A percentile compares a stretch with the other conserved stretches of the same genome.
Evolutionary conservation across 2,113 vertebrate genomes (phyloP).

Genomic region (Melanostigma gelatinosum): DNA sequence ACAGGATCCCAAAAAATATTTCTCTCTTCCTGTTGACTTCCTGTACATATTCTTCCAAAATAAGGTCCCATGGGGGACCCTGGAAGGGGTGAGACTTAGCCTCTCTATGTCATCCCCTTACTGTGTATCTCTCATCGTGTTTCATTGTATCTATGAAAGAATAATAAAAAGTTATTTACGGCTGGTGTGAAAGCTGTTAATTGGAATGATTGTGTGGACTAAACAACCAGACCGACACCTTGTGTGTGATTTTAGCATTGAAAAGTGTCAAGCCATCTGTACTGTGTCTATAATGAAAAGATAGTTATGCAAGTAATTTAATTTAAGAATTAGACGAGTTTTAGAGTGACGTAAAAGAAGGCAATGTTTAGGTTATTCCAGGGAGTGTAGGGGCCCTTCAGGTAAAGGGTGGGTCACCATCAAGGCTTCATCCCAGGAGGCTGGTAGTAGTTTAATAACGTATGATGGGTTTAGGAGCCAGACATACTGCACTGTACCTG

Average conservation of each 20-base stretch:
- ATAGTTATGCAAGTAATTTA: neutral
- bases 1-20: no score
- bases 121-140: neutral
- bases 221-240: neutral
- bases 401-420: no score
- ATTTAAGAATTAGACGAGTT: neutral
- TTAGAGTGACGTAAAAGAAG: neutral
- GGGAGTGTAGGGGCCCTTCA: no score
- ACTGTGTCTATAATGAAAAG: neutral
- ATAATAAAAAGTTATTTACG: neutral
- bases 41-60: no score
- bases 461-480: neutral
- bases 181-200: neutral
- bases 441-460: neutral
- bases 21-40: no score
- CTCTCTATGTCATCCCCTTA: neutral
- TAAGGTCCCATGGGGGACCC: no score
- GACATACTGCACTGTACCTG: neutral
- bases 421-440: neutral
- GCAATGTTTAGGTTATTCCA: neutral
- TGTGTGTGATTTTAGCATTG: neutral
- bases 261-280: neutral
- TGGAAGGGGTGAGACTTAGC: no score
- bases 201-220: neutral
- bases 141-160: neutral